A percentile compares a stretch with the other conserved stretches of the same genome.
Evolutionary conservation across 2,113 vertebrate species (phyloP).

Genomic region (Urocolius indicus): DNA sequence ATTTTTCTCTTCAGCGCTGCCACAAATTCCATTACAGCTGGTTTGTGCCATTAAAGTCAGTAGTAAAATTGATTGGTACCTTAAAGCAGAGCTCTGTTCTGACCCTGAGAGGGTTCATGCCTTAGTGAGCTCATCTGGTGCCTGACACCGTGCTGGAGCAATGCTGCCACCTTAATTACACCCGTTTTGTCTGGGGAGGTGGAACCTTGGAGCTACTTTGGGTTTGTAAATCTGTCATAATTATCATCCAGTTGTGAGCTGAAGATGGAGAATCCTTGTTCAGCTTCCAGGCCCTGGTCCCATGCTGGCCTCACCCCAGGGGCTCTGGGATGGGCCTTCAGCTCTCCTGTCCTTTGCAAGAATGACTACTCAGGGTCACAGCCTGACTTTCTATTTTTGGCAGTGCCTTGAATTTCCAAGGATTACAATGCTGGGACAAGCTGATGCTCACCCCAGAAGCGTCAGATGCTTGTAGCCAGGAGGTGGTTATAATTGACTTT

Average conservation of each 20-base stretch:
- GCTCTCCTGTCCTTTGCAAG: neutral
- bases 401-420: neutral
- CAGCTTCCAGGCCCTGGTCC: neutral
- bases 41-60: slow-evolving; percentile 9
- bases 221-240: slow-evolving; percentile 12
- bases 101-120: slow-evolving; percentile 16
- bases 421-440: neutral
- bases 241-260: neutral
- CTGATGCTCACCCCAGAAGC: neutral
- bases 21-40: slow-evolving; percentile 37
- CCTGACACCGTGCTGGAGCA: neutral
- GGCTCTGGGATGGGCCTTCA: neutral
- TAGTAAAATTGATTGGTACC: slow-evolving; percentile 50
- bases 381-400: neutral
- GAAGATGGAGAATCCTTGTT: neutral
- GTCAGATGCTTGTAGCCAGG: neutral
- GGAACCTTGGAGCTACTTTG: slow-evolving; percentile 9
- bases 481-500: neutral
- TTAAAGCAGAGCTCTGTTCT: neutral
- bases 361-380: neutral
- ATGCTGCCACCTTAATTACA: neutral
- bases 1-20: neutral
- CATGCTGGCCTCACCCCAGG: neutral
- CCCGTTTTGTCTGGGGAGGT: neutral
- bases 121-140: slow-evolving; percentile 15